Evolutionary conservation across 2,888 invertebrate species (phyloP).

Genomic region (Eilema depressum): DNA sequence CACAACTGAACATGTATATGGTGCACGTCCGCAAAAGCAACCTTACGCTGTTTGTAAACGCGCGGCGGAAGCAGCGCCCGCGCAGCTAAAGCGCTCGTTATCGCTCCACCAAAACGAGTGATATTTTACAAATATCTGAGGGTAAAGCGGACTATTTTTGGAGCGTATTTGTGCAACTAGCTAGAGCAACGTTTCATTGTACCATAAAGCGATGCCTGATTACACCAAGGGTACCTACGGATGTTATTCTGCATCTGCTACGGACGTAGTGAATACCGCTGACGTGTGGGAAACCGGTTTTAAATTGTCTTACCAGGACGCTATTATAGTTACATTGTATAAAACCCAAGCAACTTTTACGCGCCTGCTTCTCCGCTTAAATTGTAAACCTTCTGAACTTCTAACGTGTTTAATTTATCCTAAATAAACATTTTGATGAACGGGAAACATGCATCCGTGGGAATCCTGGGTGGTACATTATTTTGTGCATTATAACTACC

Average conservation of each 20-base stretch:
- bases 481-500: not conserved
- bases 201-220: slow-evolving; percentile 12
- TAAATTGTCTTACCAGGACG: not conserved
- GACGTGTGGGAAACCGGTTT: not conserved
- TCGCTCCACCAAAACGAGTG: slow-evolving; percentile 12
- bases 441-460: not conserved
- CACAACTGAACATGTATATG: not conserved
- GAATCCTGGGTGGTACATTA: not conserved
- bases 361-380: not conserved
- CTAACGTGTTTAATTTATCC: not conserved
- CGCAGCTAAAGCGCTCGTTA: slow-evolving; percentile 14
- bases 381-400: not conserved
- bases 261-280: slow-evolving; percentile 3
- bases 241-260: slow-evolving; percentile 14
- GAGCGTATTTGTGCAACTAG: slow-evolving; percentile 11
- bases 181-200: slow-evolving; percentile 5
- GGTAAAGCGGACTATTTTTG: slow-evolving; percentile 11
- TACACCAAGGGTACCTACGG: slow-evolving; percentile 8
- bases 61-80: slow-evolving; percentile 34
- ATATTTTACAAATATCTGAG: slow-evolving; percentile 25
- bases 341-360: not conserved
- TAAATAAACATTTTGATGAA: slow-evolving; percentile 3
- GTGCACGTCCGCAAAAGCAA: slow-evolving; percentile 9
- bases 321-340: not conserved
- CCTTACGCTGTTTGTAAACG: slow-evolving; percentile 40